phyloP scores from a whole-genome alignment of 2,888 invertebrate genomes.

The Tipula unca region DNA sequence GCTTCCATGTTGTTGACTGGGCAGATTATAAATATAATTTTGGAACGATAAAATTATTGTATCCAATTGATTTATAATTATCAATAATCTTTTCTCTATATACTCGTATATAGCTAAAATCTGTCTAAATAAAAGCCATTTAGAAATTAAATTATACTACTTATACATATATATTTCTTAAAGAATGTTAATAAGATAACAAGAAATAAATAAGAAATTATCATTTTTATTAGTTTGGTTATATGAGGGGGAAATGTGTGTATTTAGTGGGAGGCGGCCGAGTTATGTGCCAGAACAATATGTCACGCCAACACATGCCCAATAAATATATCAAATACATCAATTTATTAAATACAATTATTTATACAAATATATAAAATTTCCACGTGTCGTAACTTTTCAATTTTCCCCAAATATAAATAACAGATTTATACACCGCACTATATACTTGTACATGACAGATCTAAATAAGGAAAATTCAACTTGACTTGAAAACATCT shows the following conservation, averaged over 20 bases:
- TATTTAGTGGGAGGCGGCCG: background rate
- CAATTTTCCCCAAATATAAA: background rate
- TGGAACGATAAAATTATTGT: background rate
- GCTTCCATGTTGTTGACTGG: background rate
- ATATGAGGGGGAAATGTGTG: background rate
- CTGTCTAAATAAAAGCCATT: background rate
- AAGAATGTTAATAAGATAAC: background rate
- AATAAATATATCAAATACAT: too few relatives aligned
- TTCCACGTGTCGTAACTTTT: background rate
- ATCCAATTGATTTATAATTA: constrained; percentile 14
- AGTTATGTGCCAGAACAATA: background rate
- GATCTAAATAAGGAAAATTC: background rate
- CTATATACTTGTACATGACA: background rate
- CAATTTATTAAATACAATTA: background rate
- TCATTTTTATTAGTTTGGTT: background rate
- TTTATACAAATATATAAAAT: background rate
- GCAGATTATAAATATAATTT: background rate
- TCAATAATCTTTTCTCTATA: background rate
- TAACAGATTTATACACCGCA: background rate
- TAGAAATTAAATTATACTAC: background rate
- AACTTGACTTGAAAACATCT: background rate
- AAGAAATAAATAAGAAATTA: background rate
- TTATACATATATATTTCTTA: too few relatives aligned
- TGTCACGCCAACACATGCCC: background rate
- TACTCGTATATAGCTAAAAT: background rate